These are phyloP conservation scores for Leucophenga maculata DNA, from an alignment of 2,888 invertebrate genomes.

Conservation along the genomic window DNA sequence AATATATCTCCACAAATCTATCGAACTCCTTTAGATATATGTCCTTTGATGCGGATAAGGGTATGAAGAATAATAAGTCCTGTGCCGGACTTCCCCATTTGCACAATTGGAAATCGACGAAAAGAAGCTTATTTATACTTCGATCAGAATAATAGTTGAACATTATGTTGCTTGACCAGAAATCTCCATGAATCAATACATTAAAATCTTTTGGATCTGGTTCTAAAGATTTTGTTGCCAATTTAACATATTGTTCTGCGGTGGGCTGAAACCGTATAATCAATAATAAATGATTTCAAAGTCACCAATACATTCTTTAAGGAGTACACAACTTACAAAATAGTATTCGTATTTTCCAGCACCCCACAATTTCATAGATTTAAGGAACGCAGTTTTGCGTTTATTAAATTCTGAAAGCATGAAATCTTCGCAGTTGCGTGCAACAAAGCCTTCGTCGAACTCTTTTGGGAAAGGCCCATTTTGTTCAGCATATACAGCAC, in stretches of 20 bases:
- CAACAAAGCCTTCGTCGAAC: conserved; percentile 49
- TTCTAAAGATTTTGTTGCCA: conserved; percentile 35
- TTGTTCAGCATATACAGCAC: conserved; percentile 57
- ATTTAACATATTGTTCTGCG: conserved; percentile 51
- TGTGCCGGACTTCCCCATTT: conserved; percentile 66
- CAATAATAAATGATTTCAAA: no score
- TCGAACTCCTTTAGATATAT: conserved; percentile 62
- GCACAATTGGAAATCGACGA: conserved; percentile 66
- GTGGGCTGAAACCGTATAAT: conserved; percentile 44
- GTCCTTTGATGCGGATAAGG: conserved; percentile 55
- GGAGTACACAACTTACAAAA: conserved; percentile 2
- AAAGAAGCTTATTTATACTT: conserved; percentile 49
- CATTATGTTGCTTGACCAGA: conserved; percentile 69
- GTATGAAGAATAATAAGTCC: conserved; percentile 63
- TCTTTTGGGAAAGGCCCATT: conserved; percentile 55
- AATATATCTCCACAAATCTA: conserved; percentile 62
- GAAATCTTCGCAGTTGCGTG: conserved; percentile 3
- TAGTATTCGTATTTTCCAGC: neutral
- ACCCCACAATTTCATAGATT: conserved; percentile 12
- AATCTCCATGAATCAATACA: conserved; percentile 66
- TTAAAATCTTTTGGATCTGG: conserved; percentile 51
- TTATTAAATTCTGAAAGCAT: conserved; percentile 23
- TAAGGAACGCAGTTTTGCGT: neutral
- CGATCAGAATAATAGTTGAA: conserved; percentile 53
- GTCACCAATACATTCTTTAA: neutral